Percentiles rank a stretch among this genome's conserved stretches.
phyloP scores from a whole-genome alignment of 2,113 vertebrate species.

The Odocoileus hemionus region DNA sequence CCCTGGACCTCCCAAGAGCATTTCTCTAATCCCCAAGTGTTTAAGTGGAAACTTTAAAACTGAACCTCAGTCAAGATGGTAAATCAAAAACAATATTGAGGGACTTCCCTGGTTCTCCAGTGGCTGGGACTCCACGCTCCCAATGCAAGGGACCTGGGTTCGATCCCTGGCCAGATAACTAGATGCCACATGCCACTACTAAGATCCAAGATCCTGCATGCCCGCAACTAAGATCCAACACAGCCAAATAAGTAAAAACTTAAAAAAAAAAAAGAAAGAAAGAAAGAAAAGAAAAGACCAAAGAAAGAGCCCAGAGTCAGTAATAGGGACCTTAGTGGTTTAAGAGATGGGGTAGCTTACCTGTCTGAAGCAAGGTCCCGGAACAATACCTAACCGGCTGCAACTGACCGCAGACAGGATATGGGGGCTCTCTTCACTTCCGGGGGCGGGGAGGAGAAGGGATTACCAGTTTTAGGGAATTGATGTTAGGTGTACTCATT shows the following conservation, averaged over 20 bases:
- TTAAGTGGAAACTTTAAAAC: background rate
- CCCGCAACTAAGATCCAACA: background rate
- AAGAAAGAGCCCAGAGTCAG: background rate
- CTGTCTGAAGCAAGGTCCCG: background rate
- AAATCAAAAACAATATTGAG: background rate
- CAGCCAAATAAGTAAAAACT: background rate
- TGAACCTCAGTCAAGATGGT: background rate
- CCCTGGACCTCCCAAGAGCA: background rate
- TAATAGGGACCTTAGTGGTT: background rate
- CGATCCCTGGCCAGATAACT: background rate
- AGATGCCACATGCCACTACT: background rate
- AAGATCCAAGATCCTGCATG: background rate
- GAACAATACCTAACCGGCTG: accelerated
- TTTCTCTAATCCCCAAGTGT: background rate
- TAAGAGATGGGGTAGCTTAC: background rate
- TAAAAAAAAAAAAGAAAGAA: background rate
- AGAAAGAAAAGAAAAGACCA: background rate
- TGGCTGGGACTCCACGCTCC: background rate
- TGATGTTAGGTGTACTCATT: too few species aligned
- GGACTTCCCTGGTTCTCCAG: background rate
- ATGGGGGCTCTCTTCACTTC: background rate
- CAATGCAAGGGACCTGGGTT: background rate
- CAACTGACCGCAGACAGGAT: background rate
- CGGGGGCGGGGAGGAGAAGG: accelerated
- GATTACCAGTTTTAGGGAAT: background rate